phyloP scores from a whole-genome alignment of 37 sponge, comb jelly and placozoan species.

The Cladorhizidae sp. region DNA sequence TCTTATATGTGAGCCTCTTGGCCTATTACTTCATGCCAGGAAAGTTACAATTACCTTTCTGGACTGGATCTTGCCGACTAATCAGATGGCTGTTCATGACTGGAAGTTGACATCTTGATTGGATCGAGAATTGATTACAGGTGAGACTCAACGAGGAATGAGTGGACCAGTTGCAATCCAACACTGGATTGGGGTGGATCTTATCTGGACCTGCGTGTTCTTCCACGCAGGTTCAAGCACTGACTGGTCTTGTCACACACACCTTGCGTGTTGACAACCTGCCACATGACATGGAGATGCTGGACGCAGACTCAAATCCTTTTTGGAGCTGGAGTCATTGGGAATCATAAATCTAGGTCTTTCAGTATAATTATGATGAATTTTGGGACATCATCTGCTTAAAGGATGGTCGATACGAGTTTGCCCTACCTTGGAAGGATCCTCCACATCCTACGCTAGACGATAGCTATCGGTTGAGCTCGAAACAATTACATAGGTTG shows the following conservation, averaged over 20 bases:
- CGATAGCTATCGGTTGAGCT: background rate
- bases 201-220: slow-evolving; percentile 16
- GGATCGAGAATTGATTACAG: slow-evolving; percentile 40
- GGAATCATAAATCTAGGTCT: background rate
- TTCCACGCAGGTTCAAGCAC: background rate
- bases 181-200: slow-evolving; percentile 29
- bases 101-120: slow-evolving; percentile 23
- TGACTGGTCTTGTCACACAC: background rate
- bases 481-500: background rate
- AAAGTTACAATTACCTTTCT: too few relatives aligned
- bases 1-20: slow-evolving; percentile 46
- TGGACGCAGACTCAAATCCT: background rate
- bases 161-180: slow-evolving; percentile 15
- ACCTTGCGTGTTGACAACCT: too few relatives aligned
- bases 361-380: too few relatives aligned
- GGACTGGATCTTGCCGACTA: slow-evolving; percentile 31
- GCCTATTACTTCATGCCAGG: background rate
- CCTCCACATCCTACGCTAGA: too few relatives aligned
- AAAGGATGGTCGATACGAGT: too few relatives aligned
- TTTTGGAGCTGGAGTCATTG: slow-evolving; percentile 22
- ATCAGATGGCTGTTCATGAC: background rate
- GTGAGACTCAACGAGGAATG: slow-evolving; percentile 14
- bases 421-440: too few relatives aligned
- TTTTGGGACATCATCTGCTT: too few relatives aligned
- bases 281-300: background rate